Evolutionary conservation across 2,888 invertebrate species (phyloP).

Genomic region (Synergus gifuensis): DNA sequence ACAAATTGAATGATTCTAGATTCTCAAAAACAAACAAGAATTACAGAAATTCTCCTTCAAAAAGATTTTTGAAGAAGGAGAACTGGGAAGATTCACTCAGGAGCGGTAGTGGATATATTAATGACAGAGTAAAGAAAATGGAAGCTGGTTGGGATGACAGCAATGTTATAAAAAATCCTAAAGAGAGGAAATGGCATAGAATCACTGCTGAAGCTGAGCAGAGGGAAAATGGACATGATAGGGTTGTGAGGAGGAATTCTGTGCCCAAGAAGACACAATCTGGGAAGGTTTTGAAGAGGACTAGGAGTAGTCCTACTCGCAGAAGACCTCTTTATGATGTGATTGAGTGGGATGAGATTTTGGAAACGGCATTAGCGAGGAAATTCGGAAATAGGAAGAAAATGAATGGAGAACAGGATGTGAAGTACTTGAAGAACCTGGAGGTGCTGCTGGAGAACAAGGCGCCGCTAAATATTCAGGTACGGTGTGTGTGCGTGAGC

Average conservation of each 20-base stretch:
- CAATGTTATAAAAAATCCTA: conserved; percentile 67
- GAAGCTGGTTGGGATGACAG: conserved; percentile 73
- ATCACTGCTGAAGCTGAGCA: conserved; percentile 71
- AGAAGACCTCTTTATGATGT: conserved; percentile 59
- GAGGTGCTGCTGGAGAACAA: conserved; percentile 67
- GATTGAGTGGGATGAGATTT: conserved; percentile 79
- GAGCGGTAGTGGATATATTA: conserved; percentile 57
- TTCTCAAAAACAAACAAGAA: conserved; percentile 18
- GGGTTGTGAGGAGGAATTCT: conserved; percentile 55
- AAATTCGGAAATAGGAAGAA: conserved; percentile 72
- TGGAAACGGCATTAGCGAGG: conserved; percentile 81
- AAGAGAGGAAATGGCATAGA: conserved; percentile 71
- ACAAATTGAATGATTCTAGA: conserved; percentile 24
- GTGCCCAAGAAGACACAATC: conserved; percentile 78
- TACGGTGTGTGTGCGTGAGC: conserved; percentile 55
- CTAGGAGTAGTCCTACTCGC: conserved; percentile 55
- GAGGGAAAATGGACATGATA: conserved; percentile 34
- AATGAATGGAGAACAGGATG: conserved; percentile 53
- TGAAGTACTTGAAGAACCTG: conserved; percentile 66
- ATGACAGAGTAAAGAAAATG: conserved; percentile 68
- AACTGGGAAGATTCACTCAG: conserved; percentile 71
- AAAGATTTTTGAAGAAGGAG: conserved; percentile 59
- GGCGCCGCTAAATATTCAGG: conserved; percentile 67
- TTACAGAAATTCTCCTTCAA: not conserved
- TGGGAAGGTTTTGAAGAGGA: conserved; percentile 75